Base-by-base conservation (phyloP, 30 jellyfish, hydroid and myxozoan genomes). In the Pseudorhiza aurosa region DNA sequence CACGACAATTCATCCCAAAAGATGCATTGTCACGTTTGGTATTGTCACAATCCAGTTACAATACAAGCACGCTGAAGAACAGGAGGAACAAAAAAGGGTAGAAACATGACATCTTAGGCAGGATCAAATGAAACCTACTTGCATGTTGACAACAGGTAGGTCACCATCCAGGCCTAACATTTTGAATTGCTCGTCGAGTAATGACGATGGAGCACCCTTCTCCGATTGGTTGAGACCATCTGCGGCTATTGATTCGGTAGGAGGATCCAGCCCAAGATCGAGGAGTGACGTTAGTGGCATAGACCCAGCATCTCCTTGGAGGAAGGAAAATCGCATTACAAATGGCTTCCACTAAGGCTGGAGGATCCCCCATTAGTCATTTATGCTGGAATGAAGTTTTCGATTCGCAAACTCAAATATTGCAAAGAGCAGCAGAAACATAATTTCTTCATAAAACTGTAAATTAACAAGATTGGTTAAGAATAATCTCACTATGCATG, bases 121-220 rank as follows among this genome's bases (percentile, higher is more conserved):
- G n/a, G n/a, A n/a, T n/a, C n/a, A n/a, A n/a, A 64, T 3, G 10
- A 35, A 11, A 32, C 63, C 9, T 25, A 46, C 57, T 28, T 46
- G 58, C 6, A 29, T 24, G 44, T 28, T 2, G 14, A 43, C 11
- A 0, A 29, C 15, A 0, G 86, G 28, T 62, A 36, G 44, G 4
- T 37, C 86, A 73, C 45, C 32, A 33, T 73, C 86, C 17, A 76
- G 88, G 69, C 88, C 88, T 7, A 93, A 88, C 84, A 93, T 39
- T 82, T 93, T 87, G 86, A 93, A 93, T 47, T 93, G 99, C 39
- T 93, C 99, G 45, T 87, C 91, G 2, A 93, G 79, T 17, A 93
- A 73, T n/a, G 94, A 64, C 3, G 91, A 21, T 0, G 92, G 40
- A 15, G 87, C 32, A n/a, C 45, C 68, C 33, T 65, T 36, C n/a